These are phyloP conservation scores for Alca torda DNA, from an alignment of 2,797 vertebrate genomes.

Conservation along the genomic window DNA sequence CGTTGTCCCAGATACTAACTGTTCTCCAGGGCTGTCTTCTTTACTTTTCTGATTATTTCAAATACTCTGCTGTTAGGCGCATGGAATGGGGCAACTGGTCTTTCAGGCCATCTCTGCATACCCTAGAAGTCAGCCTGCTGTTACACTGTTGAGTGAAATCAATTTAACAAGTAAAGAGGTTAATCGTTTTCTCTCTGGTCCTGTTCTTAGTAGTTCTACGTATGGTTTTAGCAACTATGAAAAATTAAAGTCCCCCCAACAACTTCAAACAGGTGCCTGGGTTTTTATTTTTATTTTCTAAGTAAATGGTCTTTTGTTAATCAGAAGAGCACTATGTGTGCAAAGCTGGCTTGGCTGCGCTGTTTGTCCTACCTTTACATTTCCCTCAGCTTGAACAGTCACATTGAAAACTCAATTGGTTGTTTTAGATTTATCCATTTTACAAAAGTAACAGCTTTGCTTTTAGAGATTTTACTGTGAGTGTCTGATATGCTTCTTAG, in stretches of 20 bases:
- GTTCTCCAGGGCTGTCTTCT: neutral
- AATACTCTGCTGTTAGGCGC: accelerated
- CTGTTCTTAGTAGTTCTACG: neutral
- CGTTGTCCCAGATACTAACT: neutral
- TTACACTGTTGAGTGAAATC: neutral
- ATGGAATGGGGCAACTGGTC: neutral
- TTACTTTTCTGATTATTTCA: neutral
- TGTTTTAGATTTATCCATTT: neutral
- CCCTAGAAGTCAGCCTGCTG: neutral
- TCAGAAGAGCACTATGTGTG: neutral
- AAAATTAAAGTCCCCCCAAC: neutral
- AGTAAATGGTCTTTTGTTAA: slow-evolving; percentile 2
- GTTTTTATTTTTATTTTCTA: slow-evolving; percentile 1
- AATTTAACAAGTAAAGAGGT: neutral
- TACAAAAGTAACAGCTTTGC: neutral
- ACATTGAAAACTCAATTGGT: neutral
- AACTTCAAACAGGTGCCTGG: neutral
- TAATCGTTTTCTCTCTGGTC: neutral
- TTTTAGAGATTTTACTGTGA: neutral
- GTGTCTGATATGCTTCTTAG: neutral
- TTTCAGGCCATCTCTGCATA: neutral
- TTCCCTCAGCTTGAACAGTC: neutral
- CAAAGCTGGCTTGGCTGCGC: neutral
- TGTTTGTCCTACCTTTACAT: neutral
- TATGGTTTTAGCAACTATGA: neutral